A percentile compares a stretch with the other conserved stretches of the same genome.
phyloP scores from a whole-genome alignment of 2,113 vertebrate species.

The Stegastes partitus region DNA sequence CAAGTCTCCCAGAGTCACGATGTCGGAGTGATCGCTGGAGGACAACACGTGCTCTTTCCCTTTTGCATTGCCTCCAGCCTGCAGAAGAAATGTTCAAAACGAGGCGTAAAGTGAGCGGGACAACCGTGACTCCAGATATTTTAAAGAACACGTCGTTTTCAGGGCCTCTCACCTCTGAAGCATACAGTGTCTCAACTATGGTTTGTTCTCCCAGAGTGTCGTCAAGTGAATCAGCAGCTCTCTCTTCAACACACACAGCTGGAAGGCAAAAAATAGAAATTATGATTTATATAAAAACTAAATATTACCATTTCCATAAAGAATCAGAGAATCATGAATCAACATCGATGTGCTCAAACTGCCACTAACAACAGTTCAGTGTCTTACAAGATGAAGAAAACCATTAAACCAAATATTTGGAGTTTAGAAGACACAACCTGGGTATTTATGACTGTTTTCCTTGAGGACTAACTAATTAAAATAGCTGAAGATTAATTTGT shows the following conservation, averaged over 20 bases:
- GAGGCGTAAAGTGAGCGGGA: neutral
- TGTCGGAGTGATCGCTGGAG: conserved; percentile 95
- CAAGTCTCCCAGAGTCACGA: conserved; percentile 90
- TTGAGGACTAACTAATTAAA: no score
- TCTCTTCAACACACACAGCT: conserved; percentile 76
- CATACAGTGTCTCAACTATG: conserved; percentile 69
- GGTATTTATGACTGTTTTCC: no score
- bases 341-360: no score
- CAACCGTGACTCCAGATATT: neutral
- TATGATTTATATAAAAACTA: no score
- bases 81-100: conserved; percentile 15
- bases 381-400: no score
- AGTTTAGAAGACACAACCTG: no score
- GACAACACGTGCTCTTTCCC: conserved; percentile 85
- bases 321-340: no score
- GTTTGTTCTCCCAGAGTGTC: conserved; percentile 68
- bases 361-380: no score
- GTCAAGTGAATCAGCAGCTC: conserved; percentile 66
- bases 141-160: neutral
- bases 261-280: conserved; percentile 21
- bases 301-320: no score
- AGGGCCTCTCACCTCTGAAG: conserved; percentile 82
- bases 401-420: no score
- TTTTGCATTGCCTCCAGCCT: conserved; percentile 70
- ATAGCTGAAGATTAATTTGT: no score